Conservation (phyloP, 2,113 vertebrate species). For the Alectura lathami region DNA sequence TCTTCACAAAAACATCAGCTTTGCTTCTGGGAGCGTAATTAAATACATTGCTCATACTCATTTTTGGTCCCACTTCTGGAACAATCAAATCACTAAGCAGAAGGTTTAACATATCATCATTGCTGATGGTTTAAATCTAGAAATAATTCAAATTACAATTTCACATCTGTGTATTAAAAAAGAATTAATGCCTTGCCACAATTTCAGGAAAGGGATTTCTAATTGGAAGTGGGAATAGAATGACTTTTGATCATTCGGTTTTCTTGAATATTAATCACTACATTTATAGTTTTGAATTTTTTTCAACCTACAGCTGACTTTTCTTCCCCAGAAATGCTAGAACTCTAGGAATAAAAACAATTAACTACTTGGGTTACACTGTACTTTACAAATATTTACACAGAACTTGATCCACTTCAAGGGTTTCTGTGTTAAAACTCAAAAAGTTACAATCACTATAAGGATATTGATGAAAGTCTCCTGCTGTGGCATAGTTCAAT, state of each 20-base stretch:
- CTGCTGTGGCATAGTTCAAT: neutral
- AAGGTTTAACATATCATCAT: neutral
- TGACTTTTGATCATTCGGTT: neutral
- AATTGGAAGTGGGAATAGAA: neutral
- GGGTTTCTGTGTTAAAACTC: neutral
- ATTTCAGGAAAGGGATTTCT: conserved; percentile 13
- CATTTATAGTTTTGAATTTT: neutral
- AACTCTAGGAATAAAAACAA: neutral
- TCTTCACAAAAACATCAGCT: neutral
- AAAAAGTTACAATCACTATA: neutral
- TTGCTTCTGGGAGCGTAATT: neutral
- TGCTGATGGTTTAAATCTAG: neutral
- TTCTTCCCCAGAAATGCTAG: neutral
- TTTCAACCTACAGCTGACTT: neutral
- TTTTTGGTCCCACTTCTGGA: neutral
- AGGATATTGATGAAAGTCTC: neutral
- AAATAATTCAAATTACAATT: conserved; percentile 21
- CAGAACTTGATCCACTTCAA: neutral
- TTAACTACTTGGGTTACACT: neutral
- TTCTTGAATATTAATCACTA: neutral
- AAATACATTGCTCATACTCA: neutral
- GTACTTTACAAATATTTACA: neutral
- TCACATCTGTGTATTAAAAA: neutral
- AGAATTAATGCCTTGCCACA: neutral
- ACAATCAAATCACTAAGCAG: neutral